Evolutionary conservation across 2,113 vertebrate species (phyloP).

Genomic region (Pachyramphus minor): DNA sequence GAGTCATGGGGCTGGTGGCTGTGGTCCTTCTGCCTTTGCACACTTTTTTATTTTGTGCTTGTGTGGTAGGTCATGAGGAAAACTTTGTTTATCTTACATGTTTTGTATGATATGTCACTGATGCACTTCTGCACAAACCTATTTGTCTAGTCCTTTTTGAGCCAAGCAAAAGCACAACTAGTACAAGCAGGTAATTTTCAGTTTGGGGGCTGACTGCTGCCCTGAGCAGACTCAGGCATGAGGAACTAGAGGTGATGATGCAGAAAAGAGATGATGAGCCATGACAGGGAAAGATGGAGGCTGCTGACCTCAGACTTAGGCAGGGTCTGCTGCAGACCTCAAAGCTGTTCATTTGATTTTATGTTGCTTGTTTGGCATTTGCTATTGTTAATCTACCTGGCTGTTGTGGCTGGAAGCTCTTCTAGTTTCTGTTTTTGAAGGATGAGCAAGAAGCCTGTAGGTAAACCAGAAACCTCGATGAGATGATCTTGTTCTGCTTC

Average conservation of each 20-base stretch:
- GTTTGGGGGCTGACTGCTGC: background rate
- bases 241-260: background rate
- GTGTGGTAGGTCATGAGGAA: background rate
- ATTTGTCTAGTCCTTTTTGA: background rate
- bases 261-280: background rate
- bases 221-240: background rate
- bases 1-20: fast-evolving
- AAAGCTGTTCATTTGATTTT: background rate
- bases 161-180: background rate
- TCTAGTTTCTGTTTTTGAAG: background rate
- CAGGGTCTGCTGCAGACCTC: background rate
- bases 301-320: background rate
- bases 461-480: background rate
- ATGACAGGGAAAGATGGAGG: background rate
- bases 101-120: background rate
- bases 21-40: background rate
- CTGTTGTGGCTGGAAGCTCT: background rate
- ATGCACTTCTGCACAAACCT: background rate
- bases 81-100: background rate
- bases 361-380: background rate
- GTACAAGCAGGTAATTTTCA: background rate
- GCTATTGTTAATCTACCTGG: background rate
- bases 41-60: background rate
- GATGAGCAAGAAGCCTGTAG: background rate
- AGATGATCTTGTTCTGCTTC: background rate